Evolutionary conservation across 2,797 vertebrate genomes (phyloP).

Genomic region (Emys orbicularis): DNA sequence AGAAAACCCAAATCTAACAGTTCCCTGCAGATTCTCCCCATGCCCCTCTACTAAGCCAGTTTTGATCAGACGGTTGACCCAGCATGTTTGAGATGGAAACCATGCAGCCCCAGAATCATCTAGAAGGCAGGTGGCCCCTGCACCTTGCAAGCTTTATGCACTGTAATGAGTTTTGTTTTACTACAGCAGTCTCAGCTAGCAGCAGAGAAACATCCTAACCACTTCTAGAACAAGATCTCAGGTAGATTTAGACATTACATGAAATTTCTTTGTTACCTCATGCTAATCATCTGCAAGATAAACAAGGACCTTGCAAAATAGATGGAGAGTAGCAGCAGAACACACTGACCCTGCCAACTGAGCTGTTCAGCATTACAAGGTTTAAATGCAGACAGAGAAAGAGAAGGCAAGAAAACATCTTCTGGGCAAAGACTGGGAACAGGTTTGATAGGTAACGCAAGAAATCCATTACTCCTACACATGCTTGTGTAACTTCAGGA

Average conservation of each 20-base stretch:
- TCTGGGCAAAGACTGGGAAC: conserved; percentile 55
- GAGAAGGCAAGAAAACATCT: conserved; percentile 24
- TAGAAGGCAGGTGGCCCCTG: background rate
- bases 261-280: background rate
- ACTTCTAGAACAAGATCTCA: conserved; percentile 43
- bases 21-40: background rate
- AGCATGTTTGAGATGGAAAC: background rate
- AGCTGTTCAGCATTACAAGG: conserved; percentile 57
- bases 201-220: conserved; percentile 44
- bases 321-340: conserved; percentile 69
- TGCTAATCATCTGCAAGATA: conserved; percentile 45
- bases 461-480: conserved; percentile 56
- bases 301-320: conserved; percentile 25
- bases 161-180: fast-evolving
- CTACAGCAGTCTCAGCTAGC: background rate
- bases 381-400: conserved; percentile 55
- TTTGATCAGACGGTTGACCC: background rate
- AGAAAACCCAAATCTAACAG: background rate
- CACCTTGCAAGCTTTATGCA: background rate
- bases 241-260: conserved; percentile 40
- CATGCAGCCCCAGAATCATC: background rate
- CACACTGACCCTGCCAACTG: conserved; percentile 41
- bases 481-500: conserved; percentile 17
- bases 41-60: background rate
- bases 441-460: conserved; percentile 56